Base-by-base conservation (phyloP, 2,888 invertebrate species). In the Rotaria magnacalcarata region DNA sequence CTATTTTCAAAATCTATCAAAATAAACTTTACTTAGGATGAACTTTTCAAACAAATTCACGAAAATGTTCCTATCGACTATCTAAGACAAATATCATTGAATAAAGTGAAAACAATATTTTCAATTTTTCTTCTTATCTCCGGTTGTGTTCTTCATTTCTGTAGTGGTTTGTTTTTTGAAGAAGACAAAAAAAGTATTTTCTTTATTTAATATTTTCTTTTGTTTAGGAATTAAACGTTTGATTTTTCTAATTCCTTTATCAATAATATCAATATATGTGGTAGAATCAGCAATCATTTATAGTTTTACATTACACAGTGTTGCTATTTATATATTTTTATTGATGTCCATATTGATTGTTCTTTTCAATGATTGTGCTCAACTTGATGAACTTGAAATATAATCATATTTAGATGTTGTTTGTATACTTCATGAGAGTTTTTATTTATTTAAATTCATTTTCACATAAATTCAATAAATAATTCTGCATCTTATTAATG, bases 21-120 rank as follows among this genome's bases (percentile, higher is more conserved):
- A 27, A 10, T 60, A 27, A 24, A 8, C 2, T 24, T 58, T 10
- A 60, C 11, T 60, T 60, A 60, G 60, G 10, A 27, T 60, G 60
- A 60, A 24, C 60, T 27, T 60, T 60, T 60, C n/a, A n/a, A 60
- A 60, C 60, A 60, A 60, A 60, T 60, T 60, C 60, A 60, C 7
- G 60, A 60, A 4, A 60, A 11, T 60, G 0, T 27, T 24, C 60
- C 60, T 14, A n/a, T 24, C 2, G 27, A n/a, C 27, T 60, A 24
- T 60, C 11, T 60, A 4, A 24, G 60, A 8, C 27, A 60, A 11
- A 10, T 11, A 27, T 60, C 60, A 60, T 27, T 60, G 2, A 27
- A 60, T 60, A 5, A 11, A 11, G 1, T 60, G 3, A n/a, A 60
- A 60, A n/a, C 8, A 60, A 60, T 60, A 24, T 60, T 60, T 60